These are phyloP conservation scores for Drosophila merina DNA, from an alignment of 2,888 invertebrate species.

Conservation along the genomic window DNA sequence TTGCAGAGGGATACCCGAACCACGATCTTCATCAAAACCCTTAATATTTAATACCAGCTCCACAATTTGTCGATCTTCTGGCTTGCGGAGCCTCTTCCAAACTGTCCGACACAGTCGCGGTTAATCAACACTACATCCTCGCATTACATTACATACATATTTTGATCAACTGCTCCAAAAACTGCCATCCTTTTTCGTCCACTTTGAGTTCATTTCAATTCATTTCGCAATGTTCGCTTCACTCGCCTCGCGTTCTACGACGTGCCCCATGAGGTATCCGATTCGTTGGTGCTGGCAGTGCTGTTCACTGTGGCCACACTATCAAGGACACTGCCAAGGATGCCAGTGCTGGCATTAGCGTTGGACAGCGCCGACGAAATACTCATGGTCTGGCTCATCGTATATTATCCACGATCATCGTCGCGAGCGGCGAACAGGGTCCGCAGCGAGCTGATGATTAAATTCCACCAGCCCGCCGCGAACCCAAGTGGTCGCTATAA, in stretches of 20 bases:
- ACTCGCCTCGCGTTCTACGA: slow-evolving; percentile 61
- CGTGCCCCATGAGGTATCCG: slow-evolving; percentile 57
- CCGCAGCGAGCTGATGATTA: slow-evolving; percentile 88
- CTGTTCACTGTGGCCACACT: slow-evolving; percentile 2
- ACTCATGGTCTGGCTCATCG: slow-evolving; percentile 70
- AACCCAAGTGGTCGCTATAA: slow-evolving; percentile 85
- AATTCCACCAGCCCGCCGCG: slow-evolving; percentile 88
- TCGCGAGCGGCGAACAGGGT: slow-evolving; percentile 88
- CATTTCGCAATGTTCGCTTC: slow-evolving; percentile 74
- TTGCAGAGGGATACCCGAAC: slow-evolving; percentile 29
- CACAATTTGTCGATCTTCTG: slow-evolving; percentile 20
- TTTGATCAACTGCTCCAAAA: slow-evolving; percentile 82
- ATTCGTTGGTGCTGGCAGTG: slow-evolving; percentile 24
- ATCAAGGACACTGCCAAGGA: slow-evolving; percentile 31
- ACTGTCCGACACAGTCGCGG: slow-evolving; percentile 40
- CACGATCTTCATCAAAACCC: slow-evolving; percentile 32
- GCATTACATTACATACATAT: slow-evolving; percentile 72
- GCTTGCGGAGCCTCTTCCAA: slow-evolving; percentile 29
- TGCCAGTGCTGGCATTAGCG: slow-evolving; percentile 38
- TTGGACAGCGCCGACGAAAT: slow-evolving; percentile 63
- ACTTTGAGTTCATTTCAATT: slow-evolving; percentile 20
- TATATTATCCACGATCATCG: slow-evolving; percentile 84
- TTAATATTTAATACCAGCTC: slow-evolving; percentile 25
- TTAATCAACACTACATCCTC: slow-evolving; percentile 63
- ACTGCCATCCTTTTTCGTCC: slow-evolving; percentile 44